Percentiles rank a stretch among this genome's conserved stretches.
Conservation (phyloP, 1,140 invertebrate species). For the Paramacrobiotus metropolitanus region DNA sequence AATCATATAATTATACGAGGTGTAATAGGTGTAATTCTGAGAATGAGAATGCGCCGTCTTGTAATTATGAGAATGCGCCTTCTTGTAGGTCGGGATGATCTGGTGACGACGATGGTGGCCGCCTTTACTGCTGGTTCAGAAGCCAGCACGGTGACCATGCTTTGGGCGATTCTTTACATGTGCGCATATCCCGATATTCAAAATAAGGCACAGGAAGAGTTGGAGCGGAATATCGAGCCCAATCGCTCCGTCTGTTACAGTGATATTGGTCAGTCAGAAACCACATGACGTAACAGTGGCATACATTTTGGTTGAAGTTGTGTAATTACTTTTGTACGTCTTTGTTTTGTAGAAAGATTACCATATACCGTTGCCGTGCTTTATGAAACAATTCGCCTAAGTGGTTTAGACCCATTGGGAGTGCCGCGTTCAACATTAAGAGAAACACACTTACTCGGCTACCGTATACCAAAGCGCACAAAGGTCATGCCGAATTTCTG, state of each 20-base stretch:
- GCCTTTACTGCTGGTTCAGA: background rate
- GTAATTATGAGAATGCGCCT: no score
- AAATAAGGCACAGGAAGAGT: slow-evolving; percentile 10
- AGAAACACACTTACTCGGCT: slow-evolving; percentile 14
- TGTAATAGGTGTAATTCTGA: no score
- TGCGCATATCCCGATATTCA: slow-evolving; percentile 13
- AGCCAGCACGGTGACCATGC: background rate
- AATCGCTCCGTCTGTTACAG: slow-evolving; percentile 5
- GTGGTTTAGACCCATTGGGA: background rate
- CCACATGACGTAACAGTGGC: no score
- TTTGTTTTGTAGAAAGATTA: background rate
- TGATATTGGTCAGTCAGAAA: background rate
- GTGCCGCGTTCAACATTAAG: background rate
- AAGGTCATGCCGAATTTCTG: slow-evolving; percentile 38
- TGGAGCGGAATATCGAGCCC: slow-evolving; percentile 9
- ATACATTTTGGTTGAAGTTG: no score
- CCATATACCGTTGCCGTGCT: background rate
- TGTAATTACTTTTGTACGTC: no score
- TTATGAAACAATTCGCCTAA: background rate
- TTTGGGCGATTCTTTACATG: background rate
- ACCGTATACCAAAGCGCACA: slow-evolving; percentile 25
- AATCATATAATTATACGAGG: no score
- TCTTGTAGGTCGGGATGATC: background rate
- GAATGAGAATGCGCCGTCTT: no score
- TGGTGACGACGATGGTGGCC: background rate